These are phyloP conservation scores for Myripristis jacobus DNA, from an alignment of 2,797 vertebrate genomes.

Conservation along the genomic window DNA sequence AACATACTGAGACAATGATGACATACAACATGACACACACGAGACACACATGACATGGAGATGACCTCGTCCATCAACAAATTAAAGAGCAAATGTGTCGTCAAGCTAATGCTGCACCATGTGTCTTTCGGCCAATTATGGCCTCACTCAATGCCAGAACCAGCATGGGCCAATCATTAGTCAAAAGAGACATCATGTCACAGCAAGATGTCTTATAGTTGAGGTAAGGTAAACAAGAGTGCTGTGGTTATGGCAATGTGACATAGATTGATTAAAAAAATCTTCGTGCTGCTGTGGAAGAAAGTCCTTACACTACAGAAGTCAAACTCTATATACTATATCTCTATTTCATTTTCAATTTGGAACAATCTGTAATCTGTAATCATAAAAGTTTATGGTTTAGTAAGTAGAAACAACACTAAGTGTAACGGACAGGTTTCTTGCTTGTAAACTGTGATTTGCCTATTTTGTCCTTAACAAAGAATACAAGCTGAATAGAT, in stretches of 20 bases:
- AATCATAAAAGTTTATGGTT: background rate
- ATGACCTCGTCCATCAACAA: constrained; percentile 57
- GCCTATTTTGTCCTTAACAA: background rate
- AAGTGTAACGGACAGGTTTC: background rate
- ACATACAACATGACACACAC: constrained; percentile 41
- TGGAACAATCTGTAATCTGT: no score
- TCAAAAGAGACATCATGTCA: constrained; percentile 13
- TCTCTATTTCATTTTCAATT: no score
- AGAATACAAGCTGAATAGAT: background rate
- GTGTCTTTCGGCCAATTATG: constrained; percentile 27
- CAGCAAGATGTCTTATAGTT: background rate
- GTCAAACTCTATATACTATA: background rate
- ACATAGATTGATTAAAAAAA: background rate
- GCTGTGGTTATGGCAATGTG: background rate
- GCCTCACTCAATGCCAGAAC: background rate
- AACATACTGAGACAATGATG: constrained; percentile 37
- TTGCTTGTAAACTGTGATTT: background rate
- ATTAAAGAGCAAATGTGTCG: constrained; percentile 45
- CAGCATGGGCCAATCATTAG: constrained; percentile 25
- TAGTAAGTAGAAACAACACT: background rate
- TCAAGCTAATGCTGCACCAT: constrained; percentile 43
- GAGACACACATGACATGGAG: constrained; percentile 58
- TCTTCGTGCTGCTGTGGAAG: constrained; percentile 6
- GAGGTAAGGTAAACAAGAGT: background rate
- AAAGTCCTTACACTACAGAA: background rate